phyloP scores from a whole-genome alignment of 35 echinoderm and acorn worm genomes.

The Apostichopus parvimensis region DNA sequence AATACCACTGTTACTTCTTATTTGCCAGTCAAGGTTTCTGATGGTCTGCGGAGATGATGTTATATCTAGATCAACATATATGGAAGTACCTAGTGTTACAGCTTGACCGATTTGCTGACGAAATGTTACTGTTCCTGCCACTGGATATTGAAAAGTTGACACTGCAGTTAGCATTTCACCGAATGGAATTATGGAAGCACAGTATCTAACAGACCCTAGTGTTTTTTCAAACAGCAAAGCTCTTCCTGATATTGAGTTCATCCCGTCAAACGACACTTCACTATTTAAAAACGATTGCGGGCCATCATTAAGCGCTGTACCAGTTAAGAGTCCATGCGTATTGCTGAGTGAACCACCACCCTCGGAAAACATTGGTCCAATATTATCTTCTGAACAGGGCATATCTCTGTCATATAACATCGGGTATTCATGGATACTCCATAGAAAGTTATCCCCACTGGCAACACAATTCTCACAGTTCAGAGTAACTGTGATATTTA shows the following conservation, averaged over 20 bases:
- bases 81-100: constrained; percentile 44
- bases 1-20: constrained; percentile 46
- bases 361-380: constrained; percentile 44
- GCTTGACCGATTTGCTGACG: constrained; percentile 53
- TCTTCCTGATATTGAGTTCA: constrained; percentile 62
- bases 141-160: constrained; percentile 66
- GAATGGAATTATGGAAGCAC: constrained; percentile 66
- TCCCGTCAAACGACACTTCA: constrained; percentile 29
- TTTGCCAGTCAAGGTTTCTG: constrained; percentile 62
- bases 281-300: constrained; percentile 6
- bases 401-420: constrained; percentile 73
- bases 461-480: constrained; percentile 30
- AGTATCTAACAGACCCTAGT: background rate
- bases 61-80: constrained; percentile 77
- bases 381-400: constrained; percentile 43
- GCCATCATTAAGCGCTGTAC: background rate
- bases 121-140: constrained; percentile 80
- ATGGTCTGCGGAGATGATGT: constrained; percentile 37
- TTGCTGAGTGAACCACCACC: constrained; percentile 51
- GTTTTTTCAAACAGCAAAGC: constrained; percentile 61
- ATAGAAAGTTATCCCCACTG: constrained; percentile 42
- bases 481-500: constrained; percentile 2
- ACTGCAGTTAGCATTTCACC: constrained; percentile 75
- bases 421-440: constrained; percentile 63
- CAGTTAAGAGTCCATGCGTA: background rate